Conservation (phyloP, 2,113 vertebrate species). For the Zingel zingel region DNA sequence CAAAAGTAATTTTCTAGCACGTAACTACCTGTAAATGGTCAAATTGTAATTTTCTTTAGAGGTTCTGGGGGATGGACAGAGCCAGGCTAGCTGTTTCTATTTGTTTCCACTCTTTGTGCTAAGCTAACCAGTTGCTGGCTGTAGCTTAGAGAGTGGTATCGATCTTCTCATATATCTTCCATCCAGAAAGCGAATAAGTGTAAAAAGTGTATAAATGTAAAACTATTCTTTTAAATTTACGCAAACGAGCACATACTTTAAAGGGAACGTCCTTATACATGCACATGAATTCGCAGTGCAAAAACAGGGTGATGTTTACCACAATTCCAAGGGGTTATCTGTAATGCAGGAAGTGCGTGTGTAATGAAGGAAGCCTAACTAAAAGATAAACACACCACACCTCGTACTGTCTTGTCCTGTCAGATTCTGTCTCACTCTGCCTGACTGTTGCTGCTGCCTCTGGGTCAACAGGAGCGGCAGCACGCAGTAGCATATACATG, state of each 20-base stretch:
- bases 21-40: no score
- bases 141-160: background rate
- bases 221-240: background rate
- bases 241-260: background rate
- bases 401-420: constrained; percentile 79
- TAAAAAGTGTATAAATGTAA: background rate
- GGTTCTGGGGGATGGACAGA: background rate
- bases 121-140: background rate
- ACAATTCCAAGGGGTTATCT: constrained; percentile 61
- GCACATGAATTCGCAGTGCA: constrained; percentile 5
- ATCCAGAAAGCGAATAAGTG: background rate
- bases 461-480: constrained; percentile 59
- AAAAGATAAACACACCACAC: constrained; percentile 81
- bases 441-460: constrained; percentile 51
- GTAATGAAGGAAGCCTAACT: constrained; percentile 74
- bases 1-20: no score
- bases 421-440: constrained; percentile 70
- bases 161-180: background rate
- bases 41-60: background rate
- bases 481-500: constrained; percentile 2
- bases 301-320: constrained; percentile 55
- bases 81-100: background rate
- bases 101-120: background rate
- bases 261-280: background rate
- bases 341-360: constrained; percentile 72